Evolutionary conservation across 2,888 invertebrate genomes (phyloP), one percentile per base, ranked within the genome.

Genomic region (Lasius platythorax): DNA sequence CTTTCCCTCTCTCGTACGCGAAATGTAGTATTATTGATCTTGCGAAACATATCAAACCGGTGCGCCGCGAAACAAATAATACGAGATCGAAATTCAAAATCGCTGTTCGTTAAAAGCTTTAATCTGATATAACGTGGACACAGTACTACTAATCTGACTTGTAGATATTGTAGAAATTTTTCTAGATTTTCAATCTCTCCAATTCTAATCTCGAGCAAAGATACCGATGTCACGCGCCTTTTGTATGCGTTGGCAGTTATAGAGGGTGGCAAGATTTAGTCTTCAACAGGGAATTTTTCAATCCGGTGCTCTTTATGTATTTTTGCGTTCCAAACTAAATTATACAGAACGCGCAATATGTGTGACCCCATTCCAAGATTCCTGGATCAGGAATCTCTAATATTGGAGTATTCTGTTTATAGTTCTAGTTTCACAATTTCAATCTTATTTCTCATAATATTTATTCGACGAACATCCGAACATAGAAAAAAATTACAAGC

Each of bases 111-210:
- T 43, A 72, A 46, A 50, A 46, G 15, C 18, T 33, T 5, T n/a
- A 23, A 56, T 37, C 28, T 28, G 46, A 46, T 5, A 28, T 11
- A 72, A 63, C 70, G 23, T 23, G 18, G 8, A 33, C 23, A 12
- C n/a, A 15, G 43, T 23, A 30, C 8, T 23, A 1, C n/a, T 70
- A 61, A 61, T 81, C 37, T 43, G 46, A 50, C 61, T 18, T 33
- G 46, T 46, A 28, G 61, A 61, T 61, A 58, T 50, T 50, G 11
- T 56, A 46, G 33, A 12, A 79, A 28, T 61, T 72, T 72, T 81
- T 72, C 70, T 72, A 18, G 28, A 72, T 72, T 81, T 81, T 46
- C 72, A 81, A 81, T 81, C 61, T 81, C 61, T 37, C 33, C 70
- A 28, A 18, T 70, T 50, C 18, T 72, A 81, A 81, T 81, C 79